Percentiles rank a stretch among this genome's conserved stretches.
Conservation (phyloP, 1,140 invertebrate species). For the Achroia grisella region DNA sequence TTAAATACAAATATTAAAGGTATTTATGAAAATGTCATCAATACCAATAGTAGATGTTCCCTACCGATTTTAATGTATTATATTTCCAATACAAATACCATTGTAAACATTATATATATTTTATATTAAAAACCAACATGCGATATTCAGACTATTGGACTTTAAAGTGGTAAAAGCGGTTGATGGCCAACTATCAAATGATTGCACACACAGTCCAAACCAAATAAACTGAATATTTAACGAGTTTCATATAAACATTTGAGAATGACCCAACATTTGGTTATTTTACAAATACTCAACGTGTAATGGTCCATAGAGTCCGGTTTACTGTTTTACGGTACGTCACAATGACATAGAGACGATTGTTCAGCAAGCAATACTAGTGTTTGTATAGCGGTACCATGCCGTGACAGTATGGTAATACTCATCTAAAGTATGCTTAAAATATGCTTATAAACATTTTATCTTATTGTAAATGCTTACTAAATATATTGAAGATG, state of each 20-base stretch:
- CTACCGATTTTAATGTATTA: too few relatives aligned
- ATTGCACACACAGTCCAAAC: constrained; percentile 44
- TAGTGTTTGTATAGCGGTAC: constrained; percentile 46
- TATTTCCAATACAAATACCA: too few relatives aligned
- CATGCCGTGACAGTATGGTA: constrained; percentile 29
- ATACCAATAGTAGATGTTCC: too few relatives aligned
- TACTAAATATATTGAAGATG: constrained; percentile 24
- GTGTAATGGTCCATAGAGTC: constrained; percentile 51
- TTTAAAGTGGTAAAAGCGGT: constrained; percentile 43
- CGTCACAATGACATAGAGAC: constrained; percentile 36
- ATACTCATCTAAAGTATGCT: constrained; percentile 28
- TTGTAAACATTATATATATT: too few relatives aligned
- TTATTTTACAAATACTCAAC: constrained; percentile 62
- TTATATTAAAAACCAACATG: too few relatives aligned
- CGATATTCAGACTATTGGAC: neutral
- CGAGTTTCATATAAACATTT: constrained; percentile 58
- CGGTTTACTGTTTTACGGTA: constrained; percentile 49
- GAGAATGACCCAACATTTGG: constrained; percentile 41
- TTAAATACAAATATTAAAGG: too few relatives aligned
- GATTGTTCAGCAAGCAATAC: constrained; percentile 35
- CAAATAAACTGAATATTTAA: constrained; percentile 62
- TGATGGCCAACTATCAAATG: constrained; percentile 32
- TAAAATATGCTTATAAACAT: constrained; percentile 53
- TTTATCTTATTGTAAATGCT: constrained; percentile 39
- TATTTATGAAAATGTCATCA: too few relatives aligned